Conservation (phyloP, 2,113 vertebrate species). For the Bubalus kerabau region DNA sequence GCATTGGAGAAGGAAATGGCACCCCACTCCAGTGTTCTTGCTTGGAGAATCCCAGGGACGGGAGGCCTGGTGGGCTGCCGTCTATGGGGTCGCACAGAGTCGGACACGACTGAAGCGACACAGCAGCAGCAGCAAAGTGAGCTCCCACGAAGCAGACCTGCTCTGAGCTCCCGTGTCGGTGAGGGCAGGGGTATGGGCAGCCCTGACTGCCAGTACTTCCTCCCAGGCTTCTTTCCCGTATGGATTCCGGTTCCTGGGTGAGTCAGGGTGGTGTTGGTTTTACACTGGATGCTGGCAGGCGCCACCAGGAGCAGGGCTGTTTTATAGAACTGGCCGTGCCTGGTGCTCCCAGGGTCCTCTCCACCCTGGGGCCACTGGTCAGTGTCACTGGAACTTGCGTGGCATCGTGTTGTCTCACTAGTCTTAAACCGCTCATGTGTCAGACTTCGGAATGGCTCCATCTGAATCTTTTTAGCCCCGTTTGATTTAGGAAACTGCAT, state of each 20-base stretch:
- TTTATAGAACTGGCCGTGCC: neutral
- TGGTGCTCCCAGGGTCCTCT: neutral
- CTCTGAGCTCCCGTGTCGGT: no score
- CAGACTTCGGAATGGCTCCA: neutral
- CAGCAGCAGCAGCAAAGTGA: no score
- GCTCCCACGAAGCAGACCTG: neutral
- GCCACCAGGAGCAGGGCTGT: neutral
- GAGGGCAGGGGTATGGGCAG: neutral
- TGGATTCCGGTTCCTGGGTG: neutral
- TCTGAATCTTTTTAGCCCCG: neutral
- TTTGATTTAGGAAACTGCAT: neutral
- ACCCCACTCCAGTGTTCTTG: no score
- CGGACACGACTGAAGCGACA: no score
- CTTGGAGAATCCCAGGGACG: no score
- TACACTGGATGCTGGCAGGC: neutral
- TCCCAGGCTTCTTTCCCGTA: neutral
- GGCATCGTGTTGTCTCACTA: neutral
- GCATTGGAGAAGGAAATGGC: no score
- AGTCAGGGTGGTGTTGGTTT: neutral
- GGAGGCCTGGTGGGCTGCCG: no score
- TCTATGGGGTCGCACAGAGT: no score
- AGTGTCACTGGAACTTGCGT: neutral
- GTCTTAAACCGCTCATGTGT: neutral
- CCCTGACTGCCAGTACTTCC: neutral
- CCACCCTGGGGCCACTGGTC: neutral